phyloP scores from a whole-genome alignment of 2,797 vertebrate species.

The Typhlichthys eigenmanni region DNA sequence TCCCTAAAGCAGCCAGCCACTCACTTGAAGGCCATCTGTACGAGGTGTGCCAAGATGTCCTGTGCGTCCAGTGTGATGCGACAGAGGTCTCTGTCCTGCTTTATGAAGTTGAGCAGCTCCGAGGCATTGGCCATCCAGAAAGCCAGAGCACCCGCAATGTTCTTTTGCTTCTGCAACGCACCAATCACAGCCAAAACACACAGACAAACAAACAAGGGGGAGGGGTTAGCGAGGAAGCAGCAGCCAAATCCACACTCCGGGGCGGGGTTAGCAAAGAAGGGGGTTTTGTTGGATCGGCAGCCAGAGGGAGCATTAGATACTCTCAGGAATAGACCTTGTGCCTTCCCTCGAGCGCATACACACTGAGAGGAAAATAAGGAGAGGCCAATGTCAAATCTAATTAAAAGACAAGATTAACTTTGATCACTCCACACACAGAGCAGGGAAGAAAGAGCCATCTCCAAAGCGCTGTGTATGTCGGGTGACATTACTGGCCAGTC shows the following conservation, averaged over 20 bases:
- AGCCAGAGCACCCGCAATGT: slow-evolving; percentile 95
- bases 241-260: not conserved
- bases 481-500: slow-evolving; percentile 42
- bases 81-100: slow-evolving; percentile 94
- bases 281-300: slow-evolving; percentile 67
- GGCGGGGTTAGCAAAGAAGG: slow-evolving; percentile 28
- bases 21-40: slow-evolving; percentile 99
- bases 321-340: slow-evolving; percentile 86
- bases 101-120: slow-evolving; percentile 96
- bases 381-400: slow-evolving; percentile 37
- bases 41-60: slow-evolving; percentile 93
- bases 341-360: slow-evolving; percentile 65
- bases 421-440: not conserved
- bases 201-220: slow-evolving; percentile 7
- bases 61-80: slow-evolving; percentile 93
- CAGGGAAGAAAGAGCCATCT: no score
- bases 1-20: slow-evolving; percentile 36
- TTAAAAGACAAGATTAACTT: not conserved
- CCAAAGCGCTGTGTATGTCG: not conserved
- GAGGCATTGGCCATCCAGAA: slow-evolving; percentile 99
- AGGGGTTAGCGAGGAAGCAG: slow-evolving; percentile 27
- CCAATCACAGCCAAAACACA: slow-evolving; percentile 31
- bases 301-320: slow-evolving; percentile 77
- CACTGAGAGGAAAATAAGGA: slow-evolving; percentile 21
- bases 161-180: slow-evolving; percentile 94